Percentiles rank a stretch among this genome's conserved stretches.
phyloP scores from a whole-genome alignment of 2,797 vertebrate species.

The Centroberyx gerrardi region DNA sequence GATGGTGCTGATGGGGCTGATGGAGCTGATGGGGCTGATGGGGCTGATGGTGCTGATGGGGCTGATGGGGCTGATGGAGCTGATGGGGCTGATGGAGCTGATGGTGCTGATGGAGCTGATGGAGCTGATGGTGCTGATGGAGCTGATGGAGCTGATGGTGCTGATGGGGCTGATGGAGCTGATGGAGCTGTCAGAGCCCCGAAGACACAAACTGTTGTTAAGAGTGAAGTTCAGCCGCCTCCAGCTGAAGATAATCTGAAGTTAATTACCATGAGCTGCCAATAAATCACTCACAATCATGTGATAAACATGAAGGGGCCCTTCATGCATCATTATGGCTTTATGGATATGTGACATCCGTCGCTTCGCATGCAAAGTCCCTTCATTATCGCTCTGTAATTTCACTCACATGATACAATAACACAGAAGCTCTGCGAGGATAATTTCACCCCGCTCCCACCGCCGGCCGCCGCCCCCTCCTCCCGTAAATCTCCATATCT shows the following conservation, averaged over 20 bases:
- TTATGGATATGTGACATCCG: slow-evolving; percentile 57
- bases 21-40: too few relatives aligned
- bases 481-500: slow-evolving; percentile 60
- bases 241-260: slow-evolving; percentile 68
- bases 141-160: too few relatives aligned
- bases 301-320: slow-evolving; percentile 76
- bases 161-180: too few relatives aligned
- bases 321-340: slow-evolving; percentile 78
- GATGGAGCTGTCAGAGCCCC: too few relatives aligned
- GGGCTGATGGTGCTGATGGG: too few relatives aligned
- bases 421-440: background rate
- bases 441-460: slow-evolving; percentile 9
- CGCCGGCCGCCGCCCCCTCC: background rate
- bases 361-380: slow-evolving; percentile 63
- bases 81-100: too few relatives aligned
- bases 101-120: too few relatives aligned
- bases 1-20: too few relatives aligned
- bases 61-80: too few relatives aligned
- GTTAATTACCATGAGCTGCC: slow-evolving; percentile 71
- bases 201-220: too few relatives aligned
- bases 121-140: too few relatives aligned
- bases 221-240: slow-evolving; percentile 63
- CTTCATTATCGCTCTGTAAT: slow-evolving; percentile 65
- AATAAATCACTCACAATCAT: slow-evolving; percentile 77
- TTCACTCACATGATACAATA: slow-evolving; percentile 38